Evolutionary conservation across 2,888 invertebrate genomes (phyloP), one percentile per base, ranked within the genome.

Genomic region (Nomada fucata): DNA sequence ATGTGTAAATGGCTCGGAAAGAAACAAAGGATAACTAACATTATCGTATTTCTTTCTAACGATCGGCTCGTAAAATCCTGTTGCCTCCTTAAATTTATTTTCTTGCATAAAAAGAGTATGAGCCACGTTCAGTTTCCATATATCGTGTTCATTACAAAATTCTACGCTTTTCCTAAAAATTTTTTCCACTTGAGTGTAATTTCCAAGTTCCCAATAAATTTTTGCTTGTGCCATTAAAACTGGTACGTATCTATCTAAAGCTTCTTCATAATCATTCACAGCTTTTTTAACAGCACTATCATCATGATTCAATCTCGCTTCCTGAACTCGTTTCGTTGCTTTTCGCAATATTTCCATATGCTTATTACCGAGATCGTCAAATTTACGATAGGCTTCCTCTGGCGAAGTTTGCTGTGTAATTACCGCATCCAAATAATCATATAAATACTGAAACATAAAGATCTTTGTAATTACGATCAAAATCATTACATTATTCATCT

Each of bases 31-130:
- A 10, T 42, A 67, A 88, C 93, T 91, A 92, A 96, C 96, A 92
- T 97, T 98, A 84, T 98, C 98, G 90, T 97, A 98, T 94, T 97
- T 97, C 92, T 98, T 98, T 89, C 98, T 97, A 0, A 99, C 99
- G 76, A 99, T 97, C 0, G 99, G 99, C 91, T 99, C 99, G 93
- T 99, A 99, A 94, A 99, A 99, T 61, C 98, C 98, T 0, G 98
- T 97, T 0, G 99, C 98, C 94, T 99, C 99, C 92, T 98, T 98
- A 93, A 98, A 99, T 94, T 99, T 99, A 92, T 97, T 98, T 92
- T 99, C 99, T 94, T 99, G 99, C 99, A 99, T 99, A 93, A 99
- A 99, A 3, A 99, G 95, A 0, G 99, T 99, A 93, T 99, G 99
- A 0, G 99, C 99, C 0, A 99, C 99, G 93, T 99, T 99, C 26